phyloP scores from a whole-genome alignment of 2,113 vertebrate genomes.

The Struthio camelus region DNA sequence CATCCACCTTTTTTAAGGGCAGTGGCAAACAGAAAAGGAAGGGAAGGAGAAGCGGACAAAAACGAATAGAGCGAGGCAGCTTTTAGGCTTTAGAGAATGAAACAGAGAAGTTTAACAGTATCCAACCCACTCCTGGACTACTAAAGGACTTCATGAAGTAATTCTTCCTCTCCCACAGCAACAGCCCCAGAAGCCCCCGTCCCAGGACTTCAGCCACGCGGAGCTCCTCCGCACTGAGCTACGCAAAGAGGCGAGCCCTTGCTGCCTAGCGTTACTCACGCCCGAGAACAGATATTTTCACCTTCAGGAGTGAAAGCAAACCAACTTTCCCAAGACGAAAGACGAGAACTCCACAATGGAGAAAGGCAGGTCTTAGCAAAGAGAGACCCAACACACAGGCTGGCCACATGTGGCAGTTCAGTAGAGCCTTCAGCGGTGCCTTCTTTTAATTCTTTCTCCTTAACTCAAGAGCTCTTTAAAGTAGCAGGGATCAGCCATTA shows the following conservation, averaged over 20 bases:
- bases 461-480: background rate
- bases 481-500: background rate
- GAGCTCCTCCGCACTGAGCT: background rate
- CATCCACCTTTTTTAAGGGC: background rate
- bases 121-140: fast-evolving
- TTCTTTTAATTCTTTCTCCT: background rate
- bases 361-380: fast-evolving
- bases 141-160: background rate
- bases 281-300: background rate
- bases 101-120: background rate
- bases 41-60: background rate
- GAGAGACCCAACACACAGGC: fast-evolving
- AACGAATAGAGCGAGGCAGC: background rate
- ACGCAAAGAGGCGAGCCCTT: background rate
- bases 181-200: background rate
- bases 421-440: background rate
- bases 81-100: background rate
- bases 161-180: background rate
- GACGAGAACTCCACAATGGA: background rate
- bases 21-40: background rate
- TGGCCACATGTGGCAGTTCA: fast-evolving
- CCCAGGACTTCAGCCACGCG: no score
- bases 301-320: background rate
- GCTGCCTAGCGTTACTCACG: no score
- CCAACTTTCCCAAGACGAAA: fast-evolving